Percentiles rank a stretch among this genome's conserved stretches.
Evolutionary conservation across 2,888 invertebrate genomes (phyloP).

Genomic region (Drosophila percnosoma): DNA sequence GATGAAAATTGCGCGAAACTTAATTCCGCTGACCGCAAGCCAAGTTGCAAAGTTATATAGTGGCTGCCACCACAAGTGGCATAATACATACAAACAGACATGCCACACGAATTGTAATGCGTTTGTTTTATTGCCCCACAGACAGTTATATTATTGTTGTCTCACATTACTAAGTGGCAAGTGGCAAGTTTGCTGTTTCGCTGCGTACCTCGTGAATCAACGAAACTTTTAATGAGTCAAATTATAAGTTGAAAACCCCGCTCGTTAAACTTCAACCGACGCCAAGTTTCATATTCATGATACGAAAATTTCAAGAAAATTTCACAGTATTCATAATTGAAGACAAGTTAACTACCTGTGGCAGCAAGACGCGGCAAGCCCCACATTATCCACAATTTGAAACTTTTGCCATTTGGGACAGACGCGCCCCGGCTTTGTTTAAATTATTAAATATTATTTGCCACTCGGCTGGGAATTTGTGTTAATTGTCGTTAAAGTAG

Average conservation of each 20-base stretch:
- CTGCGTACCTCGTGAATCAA: constrained; percentile 38
- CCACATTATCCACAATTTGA: constrained; percentile 15
- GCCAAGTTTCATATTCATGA: constrained; percentile 60
- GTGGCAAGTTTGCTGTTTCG: constrained; percentile 16
- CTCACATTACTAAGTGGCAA: constrained; percentile 37
- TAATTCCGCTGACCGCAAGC: constrained; percentile 42
- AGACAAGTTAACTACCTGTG: constrained; percentile 22
- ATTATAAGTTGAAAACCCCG: constrained; percentile 64
- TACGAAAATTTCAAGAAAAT: constrained; percentile 19
- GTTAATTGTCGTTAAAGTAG: constrained; percentile 43
- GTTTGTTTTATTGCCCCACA: constrained; percentile 50
- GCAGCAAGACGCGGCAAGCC: constrained; percentile 2
- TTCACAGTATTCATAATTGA: constrained; percentile 21
- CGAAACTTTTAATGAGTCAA: constrained; percentile 73
- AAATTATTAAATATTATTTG: constrained; percentile 62
- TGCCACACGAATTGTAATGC: constrained; percentile 31
- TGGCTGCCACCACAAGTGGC: constrained; percentile 36
- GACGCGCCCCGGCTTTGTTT: constrained; percentile 32
- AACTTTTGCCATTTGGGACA: constrained; percentile 56
- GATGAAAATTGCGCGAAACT: constrained; percentile 35
- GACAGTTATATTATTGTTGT: constrained; percentile 29
- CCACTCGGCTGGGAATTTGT: constrained; percentile 27
- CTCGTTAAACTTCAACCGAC: constrained; percentile 47
- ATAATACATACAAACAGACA: background rate
- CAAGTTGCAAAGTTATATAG: constrained; percentile 33